A percentile compares a stretch with the other conserved stretches of the same genome.
These are phyloP conservation scores for Pseudochirops corinnae DNA, from an alignment of 2,797 vertebrate species.

Conservation along the genomic window DNA sequence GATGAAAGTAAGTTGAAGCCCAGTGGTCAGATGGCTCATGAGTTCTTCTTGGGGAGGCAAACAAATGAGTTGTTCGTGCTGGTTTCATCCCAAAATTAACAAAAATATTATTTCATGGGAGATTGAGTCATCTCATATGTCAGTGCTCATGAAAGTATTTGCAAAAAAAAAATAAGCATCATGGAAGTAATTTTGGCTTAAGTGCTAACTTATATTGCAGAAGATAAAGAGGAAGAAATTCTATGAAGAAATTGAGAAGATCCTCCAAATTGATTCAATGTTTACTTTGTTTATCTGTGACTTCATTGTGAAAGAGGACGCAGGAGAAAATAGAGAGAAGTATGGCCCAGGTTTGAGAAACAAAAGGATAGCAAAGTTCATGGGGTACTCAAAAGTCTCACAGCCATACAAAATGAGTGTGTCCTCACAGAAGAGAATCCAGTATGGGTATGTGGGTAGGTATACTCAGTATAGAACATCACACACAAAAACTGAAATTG, in stretches of 20 bases:
- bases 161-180: neutral
- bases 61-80: neutral
- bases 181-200: neutral
- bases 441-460: neutral
- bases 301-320: neutral
- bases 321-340: neutral
- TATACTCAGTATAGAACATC: neutral
- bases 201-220: neutral
- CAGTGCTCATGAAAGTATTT: neutral
- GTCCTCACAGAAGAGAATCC: neutral
- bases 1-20: neutral
- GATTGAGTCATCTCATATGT: neutral
- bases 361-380: neutral
- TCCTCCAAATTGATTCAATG: neutral
- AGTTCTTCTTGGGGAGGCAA: neutral
- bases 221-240: neutral
- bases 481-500: neutral
- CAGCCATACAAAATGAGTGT: neutral
- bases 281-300: neutral
- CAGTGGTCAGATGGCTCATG: neutral
- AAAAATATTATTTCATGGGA: neutral
- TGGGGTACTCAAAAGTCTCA: neutral
- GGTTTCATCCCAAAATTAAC: neutral
- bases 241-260: neutral
- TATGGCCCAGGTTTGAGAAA: neutral